Percentiles rank a stretch among this genome's conserved stretches.
Evolutionary conservation across 2,888 invertebrate species (phyloP).

Genomic region (Lordiphosa andalusiaca): DNA sequence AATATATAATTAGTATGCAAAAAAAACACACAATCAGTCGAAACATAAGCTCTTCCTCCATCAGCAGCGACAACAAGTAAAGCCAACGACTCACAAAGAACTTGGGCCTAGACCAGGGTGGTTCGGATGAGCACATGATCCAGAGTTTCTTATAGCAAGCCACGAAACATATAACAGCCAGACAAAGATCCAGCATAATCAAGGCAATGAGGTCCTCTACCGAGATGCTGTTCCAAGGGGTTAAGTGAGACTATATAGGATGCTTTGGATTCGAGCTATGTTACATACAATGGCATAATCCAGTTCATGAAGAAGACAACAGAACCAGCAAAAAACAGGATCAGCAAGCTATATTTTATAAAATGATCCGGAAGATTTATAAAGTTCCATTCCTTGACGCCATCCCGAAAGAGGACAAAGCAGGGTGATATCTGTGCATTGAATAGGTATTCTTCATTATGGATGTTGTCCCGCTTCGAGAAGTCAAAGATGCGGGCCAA

Average conservation of each 20-base stretch:
- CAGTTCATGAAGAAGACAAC: conserved; percentile 82
- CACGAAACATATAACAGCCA: conserved; percentile 11
- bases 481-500: conserved; percentile 16
- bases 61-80: background rate
- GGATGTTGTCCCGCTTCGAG: background rate
- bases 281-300: conserved; percentile 20
- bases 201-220: background rate
- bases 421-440: conserved; percentile 78
- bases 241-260: background rate
- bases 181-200: conserved; percentile 2
- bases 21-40: conserved; percentile 76
- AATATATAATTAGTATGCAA: conserved; percentile 84
- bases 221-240: background rate
- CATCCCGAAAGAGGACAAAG: conserved; percentile 84
- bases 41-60: conserved; percentile 16
- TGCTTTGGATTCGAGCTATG: background rate
- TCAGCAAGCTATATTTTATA: conserved; percentile 89
- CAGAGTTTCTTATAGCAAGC: conserved; percentile 30
- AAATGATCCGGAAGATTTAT: conserved; percentile 88
- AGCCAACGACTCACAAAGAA: conserved; percentile 19
- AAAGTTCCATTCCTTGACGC: conserved; percentile 86
- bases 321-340: conserved; percentile 83
- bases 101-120: background rate
- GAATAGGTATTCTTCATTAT: conserved; percentile 29
- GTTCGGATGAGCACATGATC: background rate